phyloP scores from a whole-genome alignment of 1,140 invertebrate genomes.

The Drosophila micromelanica region DNA sequence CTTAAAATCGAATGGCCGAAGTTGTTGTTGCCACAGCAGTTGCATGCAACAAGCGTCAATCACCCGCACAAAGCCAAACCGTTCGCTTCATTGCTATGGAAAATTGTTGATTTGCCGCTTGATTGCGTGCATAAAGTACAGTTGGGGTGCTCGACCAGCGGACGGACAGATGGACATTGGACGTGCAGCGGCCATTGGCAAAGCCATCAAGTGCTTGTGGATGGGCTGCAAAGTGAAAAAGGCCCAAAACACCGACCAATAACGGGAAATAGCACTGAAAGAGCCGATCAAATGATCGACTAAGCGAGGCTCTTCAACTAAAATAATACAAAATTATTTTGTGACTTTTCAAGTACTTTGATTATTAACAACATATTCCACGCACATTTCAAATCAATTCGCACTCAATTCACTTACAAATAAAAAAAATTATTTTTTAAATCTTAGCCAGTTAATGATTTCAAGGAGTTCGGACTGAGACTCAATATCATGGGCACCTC shows the following conservation, averaged over 20 bases:
- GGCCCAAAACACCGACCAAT: conserved; percentile 25
- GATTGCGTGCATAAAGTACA: conserved; percentile 72
- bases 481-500: background rate
- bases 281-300: conserved; percentile 45
- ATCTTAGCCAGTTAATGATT: conserved; percentile 5
- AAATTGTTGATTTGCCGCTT: conserved; percentile 83
- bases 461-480: background rate
- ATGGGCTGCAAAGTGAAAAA: conserved; percentile 52
- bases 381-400: background rate
- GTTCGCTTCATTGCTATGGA: conserved; percentile 77
- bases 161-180: background rate
- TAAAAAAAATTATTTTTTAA: background rate
- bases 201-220: conserved; percentile 62
- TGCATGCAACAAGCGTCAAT: conserved; percentile 82
- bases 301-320: conserved; percentile 28
- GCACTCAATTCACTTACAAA: background rate
- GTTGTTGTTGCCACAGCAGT: conserved; percentile 43
- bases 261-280: conserved; percentile 61
- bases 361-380: background rate
- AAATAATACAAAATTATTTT: conserved; percentile 22
- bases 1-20: conserved; percentile 78
- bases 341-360: background rate
- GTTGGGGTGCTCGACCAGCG: conserved; percentile 9
- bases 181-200: conserved; percentile 20
- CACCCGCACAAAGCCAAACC: conserved; percentile 76